Conservation (phyloP, 2,113 vertebrate species). For the Cichladusa arquata region DNA sequence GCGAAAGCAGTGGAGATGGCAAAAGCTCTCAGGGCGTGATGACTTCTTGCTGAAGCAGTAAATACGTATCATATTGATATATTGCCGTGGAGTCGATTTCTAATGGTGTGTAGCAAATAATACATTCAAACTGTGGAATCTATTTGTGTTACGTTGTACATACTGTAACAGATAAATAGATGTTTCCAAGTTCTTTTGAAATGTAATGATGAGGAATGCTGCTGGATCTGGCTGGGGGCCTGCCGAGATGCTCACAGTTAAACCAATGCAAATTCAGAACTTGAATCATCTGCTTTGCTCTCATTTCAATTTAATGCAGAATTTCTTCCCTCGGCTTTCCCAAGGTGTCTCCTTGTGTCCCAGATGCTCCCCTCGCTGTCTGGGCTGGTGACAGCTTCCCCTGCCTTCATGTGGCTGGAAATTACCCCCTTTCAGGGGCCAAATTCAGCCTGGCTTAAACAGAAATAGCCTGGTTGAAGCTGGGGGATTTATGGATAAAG, state of each 20-base stretch:
- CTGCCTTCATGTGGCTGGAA: neutral
- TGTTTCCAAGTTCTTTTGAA: conserved; percentile 20
- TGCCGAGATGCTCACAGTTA: neutral
- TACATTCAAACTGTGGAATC: conserved; percentile 10
- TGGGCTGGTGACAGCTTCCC: neutral
- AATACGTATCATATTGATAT: neutral
- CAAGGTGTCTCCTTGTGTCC: neutral
- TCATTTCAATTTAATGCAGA: neutral
- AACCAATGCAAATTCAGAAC: neutral
- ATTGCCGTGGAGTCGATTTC: neutral
- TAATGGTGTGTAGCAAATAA: conserved; percentile 52
- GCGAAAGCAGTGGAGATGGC: neutral
- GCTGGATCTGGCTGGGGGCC: neutral
- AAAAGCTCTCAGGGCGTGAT: neutral
- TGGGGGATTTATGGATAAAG: neutral
- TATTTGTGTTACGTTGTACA: neutral
- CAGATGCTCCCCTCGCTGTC: neutral
- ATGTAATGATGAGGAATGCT: conserved; percentile 13
- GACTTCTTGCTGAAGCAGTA: conserved; percentile 29
- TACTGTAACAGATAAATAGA: conserved; percentile 38
- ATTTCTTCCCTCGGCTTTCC: neutral
- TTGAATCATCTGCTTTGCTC: neutral
- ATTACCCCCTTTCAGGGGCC: neutral
- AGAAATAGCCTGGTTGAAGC: neutral
- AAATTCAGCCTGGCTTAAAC: neutral